Evolutionary conservation across 2,797 vertebrate genomes (phyloP).

Genomic region (Margarornis squamiger): DNA sequence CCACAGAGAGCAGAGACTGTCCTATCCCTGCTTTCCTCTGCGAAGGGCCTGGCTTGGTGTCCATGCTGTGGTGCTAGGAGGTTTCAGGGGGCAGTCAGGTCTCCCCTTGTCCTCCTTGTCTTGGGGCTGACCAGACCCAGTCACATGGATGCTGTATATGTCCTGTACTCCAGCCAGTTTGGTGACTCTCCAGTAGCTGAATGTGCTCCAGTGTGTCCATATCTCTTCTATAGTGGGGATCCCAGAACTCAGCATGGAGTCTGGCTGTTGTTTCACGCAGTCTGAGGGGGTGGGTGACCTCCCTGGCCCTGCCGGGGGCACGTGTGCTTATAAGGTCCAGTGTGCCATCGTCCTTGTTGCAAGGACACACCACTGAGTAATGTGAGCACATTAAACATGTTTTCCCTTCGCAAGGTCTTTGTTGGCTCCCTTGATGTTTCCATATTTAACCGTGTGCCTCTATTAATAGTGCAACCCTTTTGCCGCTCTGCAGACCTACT

Average conservation of each 20-base stretch:
- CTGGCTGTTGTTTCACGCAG: fast-evolving
- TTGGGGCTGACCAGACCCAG: not conserved
- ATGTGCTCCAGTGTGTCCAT: fast-evolving
- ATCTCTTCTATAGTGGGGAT: not conserved
- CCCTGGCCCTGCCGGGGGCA: fast-evolving
- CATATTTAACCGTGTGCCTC: not conserved
- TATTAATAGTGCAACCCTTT: not conserved
- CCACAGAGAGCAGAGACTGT: not conserved
- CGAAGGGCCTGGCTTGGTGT: not conserved
- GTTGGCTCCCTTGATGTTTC: not conserved
- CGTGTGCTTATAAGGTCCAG: fast-evolving
- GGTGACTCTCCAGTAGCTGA: not conserved
- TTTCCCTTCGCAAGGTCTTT: not conserved
- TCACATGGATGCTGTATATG: fast-evolving
- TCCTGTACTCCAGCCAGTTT: not conserved
- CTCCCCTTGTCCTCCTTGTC: not conserved
- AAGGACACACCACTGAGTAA: fast-evolving
- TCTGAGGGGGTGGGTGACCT: fast-evolving
- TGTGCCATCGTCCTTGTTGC: fast-evolving
- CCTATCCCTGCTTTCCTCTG: fast-evolving
- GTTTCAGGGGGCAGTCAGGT: not conserved
- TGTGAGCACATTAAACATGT: not conserved
- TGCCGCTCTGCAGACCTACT: not conserved
- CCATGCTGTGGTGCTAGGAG: not conserved
- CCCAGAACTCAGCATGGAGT: fast-evolving